Conservation (phyloP, 2,797 vertebrate genomes). For the Crax fasciolata region DNA sequence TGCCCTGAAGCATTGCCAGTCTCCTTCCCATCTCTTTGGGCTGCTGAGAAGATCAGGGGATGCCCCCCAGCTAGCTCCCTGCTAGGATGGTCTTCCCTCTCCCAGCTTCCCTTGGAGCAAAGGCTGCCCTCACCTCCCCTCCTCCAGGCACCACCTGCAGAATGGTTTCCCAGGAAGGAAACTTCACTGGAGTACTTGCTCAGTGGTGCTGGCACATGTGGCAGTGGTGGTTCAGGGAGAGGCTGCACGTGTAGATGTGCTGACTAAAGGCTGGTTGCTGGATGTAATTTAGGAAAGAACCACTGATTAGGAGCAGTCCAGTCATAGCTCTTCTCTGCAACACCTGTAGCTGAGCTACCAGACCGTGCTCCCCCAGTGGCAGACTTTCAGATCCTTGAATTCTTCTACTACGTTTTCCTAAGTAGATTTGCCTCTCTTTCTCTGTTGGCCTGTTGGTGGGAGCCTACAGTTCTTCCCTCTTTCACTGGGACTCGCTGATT, state of each 20-base stretch:
- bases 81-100: not conserved
- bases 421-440: not conserved
- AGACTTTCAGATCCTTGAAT: not conserved
- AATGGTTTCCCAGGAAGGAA: not conserved
- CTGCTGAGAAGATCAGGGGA: not conserved
- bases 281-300: not conserved
- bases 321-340: not conserved
- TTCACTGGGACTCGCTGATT: not conserved
- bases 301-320: not conserved
- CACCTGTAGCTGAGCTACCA: not conserved
- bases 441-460: not conserved
- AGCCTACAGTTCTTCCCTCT: not conserved
- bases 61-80: not conserved
- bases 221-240: not conserved
- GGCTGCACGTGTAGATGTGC: not conserved
- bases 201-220: accelerated
- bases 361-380: not conserved
- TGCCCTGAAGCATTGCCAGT: accelerated
- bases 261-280: not conserved
- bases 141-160: too few species aligned
- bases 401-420: not conserved
- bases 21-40: not conserved
- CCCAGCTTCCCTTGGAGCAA: not conserved
- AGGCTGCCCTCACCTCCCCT: not conserved
- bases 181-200: not conserved